phyloP scores from a whole-genome alignment of 2,797 vertebrate species.

The Acanthopagrus latus region DNA sequence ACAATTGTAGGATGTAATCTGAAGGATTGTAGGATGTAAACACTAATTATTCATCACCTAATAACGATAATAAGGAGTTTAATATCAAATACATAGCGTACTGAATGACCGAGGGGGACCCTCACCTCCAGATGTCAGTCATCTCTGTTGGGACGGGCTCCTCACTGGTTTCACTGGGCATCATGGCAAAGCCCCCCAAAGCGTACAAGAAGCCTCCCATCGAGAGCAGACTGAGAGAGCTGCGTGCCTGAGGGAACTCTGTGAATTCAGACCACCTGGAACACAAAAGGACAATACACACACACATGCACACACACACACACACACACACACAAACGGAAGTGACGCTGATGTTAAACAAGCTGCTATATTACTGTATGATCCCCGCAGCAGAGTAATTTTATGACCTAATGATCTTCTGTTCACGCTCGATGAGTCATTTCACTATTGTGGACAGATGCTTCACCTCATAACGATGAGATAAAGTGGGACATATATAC shows the following conservation, averaged over 20 bases:
- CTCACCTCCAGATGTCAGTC: conserved; percentile 96
- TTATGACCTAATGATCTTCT: conserved; percentile 49
- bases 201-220: conserved; percentile 89
- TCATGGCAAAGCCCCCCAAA: conserved; percentile 93
- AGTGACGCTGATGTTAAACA: conserved; percentile 29
- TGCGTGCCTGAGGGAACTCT: conserved; percentile 96
- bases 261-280: conserved; percentile 93
- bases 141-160: conserved; percentile 94
- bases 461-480: conserved; percentile 5
- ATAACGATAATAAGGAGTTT: too few relatives aligned
- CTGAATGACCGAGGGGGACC: neutral
- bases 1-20: neutral
- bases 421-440: conserved; percentile 39
- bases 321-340: conserved; percentile 26
- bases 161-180: conserved; percentile 90
- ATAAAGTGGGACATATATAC: conserved; percentile 30
- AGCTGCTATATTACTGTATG: conserved; percentile 18
- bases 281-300: conserved; percentile 35
- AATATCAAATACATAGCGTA: neutral
- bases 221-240: conserved; percentile 92
- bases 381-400: conserved; percentile 31
- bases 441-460: conserved; percentile 42
- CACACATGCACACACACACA: conserved; percentile 40
- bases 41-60: too few relatives aligned
- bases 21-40: neutral